A percentile compares a stretch with the other conserved stretches of the same genome.
These are phyloP conservation scores for Telmatochromis sp. DNA, from an alignment of 2,113 vertebrate species.

Conservation along the genomic window DNA sequence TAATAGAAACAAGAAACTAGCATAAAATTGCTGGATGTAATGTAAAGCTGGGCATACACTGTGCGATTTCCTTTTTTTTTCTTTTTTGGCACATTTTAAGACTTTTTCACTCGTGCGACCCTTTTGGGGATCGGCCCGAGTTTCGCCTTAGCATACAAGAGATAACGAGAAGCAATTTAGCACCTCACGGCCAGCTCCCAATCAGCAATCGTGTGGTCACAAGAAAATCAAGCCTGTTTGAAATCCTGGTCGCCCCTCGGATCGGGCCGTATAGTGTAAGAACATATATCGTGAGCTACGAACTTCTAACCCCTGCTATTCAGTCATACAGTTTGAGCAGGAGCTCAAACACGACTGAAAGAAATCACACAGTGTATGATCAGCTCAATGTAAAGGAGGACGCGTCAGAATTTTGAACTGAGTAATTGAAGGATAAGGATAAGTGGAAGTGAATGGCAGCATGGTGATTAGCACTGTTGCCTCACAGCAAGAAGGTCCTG, in stretches of 20 bases:
- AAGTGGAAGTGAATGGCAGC: not conserved
- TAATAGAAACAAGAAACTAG: not conserved
- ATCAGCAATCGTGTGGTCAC: not conserved
- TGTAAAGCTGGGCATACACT: not conserved
- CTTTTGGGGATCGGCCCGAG: not conserved
- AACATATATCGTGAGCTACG: not conserved
- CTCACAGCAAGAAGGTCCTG: not conserved
- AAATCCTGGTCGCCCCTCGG: not conserved
- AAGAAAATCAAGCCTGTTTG: not conserved
- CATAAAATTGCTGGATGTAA: not conserved
- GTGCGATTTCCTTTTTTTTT: rapidly evolving
- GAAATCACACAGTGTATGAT: not conserved
- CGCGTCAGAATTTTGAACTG: not conserved
- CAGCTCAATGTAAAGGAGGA: not conserved
- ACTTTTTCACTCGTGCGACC: not conserved
- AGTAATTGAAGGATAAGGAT: not conserved
- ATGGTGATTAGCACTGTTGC: not conserved
- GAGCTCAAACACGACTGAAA: not conserved
- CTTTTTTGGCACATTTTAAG: not conserved
- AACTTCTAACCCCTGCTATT: not conserved
- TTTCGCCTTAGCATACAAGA: not conserved
- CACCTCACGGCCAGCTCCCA: not conserved
- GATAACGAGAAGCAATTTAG: not conserved
- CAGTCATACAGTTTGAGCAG: not conserved
- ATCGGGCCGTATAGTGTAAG: rapidly evolving